A percentile compares a stretch with the other conserved stretches of the same genome.
phyloP scores from a whole-genome alignment of 2,888 invertebrate species.

The Nephrotoma flavescens region DNA sequence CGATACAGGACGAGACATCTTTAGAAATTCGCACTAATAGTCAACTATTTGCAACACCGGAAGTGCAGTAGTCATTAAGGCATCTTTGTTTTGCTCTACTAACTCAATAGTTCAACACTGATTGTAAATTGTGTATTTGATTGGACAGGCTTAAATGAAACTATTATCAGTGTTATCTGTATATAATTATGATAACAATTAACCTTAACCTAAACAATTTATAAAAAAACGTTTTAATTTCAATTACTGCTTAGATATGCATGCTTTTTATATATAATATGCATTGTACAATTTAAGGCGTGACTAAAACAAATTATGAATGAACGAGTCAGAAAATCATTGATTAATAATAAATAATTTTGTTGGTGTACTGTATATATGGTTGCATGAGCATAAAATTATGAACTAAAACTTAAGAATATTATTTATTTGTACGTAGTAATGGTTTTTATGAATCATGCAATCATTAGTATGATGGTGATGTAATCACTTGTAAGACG shows the following conservation, averaged over 20 bases:
- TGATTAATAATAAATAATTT: background rate
- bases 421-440: background rate
- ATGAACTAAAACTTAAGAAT: background rate
- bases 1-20: background rate
- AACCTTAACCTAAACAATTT: background rate
- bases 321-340: background rate
- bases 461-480: background rate
- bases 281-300: background rate
- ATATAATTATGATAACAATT: background rate
- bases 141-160: background rate
- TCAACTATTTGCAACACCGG: background rate
- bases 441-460: background rate
- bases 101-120: background rate
- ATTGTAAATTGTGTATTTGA: background rate
- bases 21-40: background rate
- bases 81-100: background rate
- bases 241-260: background rate
- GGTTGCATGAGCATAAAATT: background rate
- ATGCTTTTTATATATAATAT: background rate
- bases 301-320: background rate
- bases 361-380: background rate
- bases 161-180: background rate
- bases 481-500: background rate
- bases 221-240: background rate
- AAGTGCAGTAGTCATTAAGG: background rate